These are phyloP conservation scores for Callopanchax toddi DNA, from an alignment of 2,113 vertebrate species.

Conservation along the genomic window DNA sequence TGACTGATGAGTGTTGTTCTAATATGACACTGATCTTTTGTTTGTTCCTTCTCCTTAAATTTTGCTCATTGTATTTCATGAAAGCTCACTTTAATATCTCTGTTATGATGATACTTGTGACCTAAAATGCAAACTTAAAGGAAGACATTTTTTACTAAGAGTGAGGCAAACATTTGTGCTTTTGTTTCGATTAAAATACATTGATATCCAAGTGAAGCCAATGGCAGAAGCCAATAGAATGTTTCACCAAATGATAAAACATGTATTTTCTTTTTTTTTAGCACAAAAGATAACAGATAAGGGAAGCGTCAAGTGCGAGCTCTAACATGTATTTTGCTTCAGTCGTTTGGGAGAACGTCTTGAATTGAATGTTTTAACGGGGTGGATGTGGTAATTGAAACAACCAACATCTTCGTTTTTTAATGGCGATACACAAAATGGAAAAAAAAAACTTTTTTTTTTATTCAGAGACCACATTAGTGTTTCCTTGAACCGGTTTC, in stretches of 20 bases:
- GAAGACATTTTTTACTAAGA: neutral
- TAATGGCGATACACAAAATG: constrained; percentile 60
- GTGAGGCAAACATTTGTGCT: neutral
- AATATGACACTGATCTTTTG: neutral
- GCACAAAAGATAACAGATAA: constrained; percentile 24
- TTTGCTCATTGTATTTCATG: neutral
- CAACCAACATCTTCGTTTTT: constrained; percentile 36
- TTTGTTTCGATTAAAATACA: no score
- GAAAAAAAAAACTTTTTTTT: constrained; percentile 74
- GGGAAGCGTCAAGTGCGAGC: constrained; percentile 23
- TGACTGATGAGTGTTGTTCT: neutral
- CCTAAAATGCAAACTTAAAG: neutral
- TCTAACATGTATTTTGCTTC: constrained; percentile 20
- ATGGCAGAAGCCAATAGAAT: constrained; percentile 3
- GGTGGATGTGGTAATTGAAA: constrained; percentile 48
- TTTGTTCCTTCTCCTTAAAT: neutral
- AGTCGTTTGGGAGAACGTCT: constrained; percentile 14
- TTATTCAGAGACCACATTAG: constrained; percentile 79
- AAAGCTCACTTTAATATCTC: neutral
- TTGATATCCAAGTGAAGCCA: no score
- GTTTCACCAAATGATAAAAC: constrained; percentile 3
- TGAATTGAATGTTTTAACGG: constrained; percentile 24
- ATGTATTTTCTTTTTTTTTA: constrained; percentile 3
- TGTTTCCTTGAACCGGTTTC: constrained; percentile 70
- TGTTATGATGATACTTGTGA: neutral